Conservation (phyloP, 2,888 invertebrate genomes). For the Stenolophus ochropezus region DNA sequence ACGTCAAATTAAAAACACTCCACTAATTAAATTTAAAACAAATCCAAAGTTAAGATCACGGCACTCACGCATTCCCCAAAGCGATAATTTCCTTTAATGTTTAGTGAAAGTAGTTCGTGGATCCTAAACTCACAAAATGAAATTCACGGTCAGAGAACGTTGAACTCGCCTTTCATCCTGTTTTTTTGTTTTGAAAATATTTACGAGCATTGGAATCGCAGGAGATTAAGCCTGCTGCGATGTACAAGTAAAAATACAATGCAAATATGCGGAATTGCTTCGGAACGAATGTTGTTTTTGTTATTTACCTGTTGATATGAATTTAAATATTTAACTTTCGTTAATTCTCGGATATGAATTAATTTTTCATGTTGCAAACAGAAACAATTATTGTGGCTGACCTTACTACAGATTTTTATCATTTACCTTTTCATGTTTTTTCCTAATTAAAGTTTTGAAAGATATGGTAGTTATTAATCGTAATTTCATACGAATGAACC, state of each 20-base stretch:
- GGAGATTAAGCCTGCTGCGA: slow-evolving; percentile 2
- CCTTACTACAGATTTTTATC: no score
- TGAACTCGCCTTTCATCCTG: neutral
- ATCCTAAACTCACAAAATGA: neutral
- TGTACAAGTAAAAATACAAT: slow-evolving; percentile 12
- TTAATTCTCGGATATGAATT: no score
- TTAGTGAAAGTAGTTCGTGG: slow-evolving; percentile 21
- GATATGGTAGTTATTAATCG: no score
- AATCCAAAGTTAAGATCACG: slow-evolving; percentile 11
- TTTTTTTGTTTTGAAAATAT: slow-evolving; percentile 1
- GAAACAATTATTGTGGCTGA: no score
- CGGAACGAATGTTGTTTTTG: neutral
- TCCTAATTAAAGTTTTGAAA: no score
- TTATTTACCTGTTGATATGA: neutral
- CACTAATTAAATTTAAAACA: slow-evolving; percentile 27
- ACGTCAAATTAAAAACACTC: slow-evolving; percentile 31
- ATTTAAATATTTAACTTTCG: neutral
- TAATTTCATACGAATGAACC: no score
- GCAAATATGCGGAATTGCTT: neutral
- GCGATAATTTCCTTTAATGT: neutral
- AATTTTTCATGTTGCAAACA: no score
- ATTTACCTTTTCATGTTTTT: no score
- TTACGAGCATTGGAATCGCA: slow-evolving; percentile 6
- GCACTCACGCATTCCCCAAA: slow-evolving; percentile 10
- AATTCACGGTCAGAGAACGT: slow-evolving; percentile 10